Evolutionary conservation across 2,113 vertebrate genomes (phyloP), one percentile per base, ranked within the genome.

Genomic region (Amphilophus citrinellus): DNA sequence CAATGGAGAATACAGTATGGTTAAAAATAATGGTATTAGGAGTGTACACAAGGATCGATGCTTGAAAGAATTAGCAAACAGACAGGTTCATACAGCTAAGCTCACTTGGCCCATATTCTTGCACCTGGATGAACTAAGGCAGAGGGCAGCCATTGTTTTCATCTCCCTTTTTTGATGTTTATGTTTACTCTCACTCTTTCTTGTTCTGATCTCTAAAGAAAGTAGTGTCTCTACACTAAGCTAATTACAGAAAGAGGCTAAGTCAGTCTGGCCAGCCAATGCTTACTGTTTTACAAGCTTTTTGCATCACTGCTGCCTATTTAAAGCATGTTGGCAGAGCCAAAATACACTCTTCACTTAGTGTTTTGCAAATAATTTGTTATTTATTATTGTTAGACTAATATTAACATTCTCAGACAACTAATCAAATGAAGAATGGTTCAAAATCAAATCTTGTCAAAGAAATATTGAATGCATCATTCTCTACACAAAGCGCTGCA

Each of bases 211-310:
- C 77, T 80, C 88, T 79, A n/a, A 83, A 88, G 35, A 88, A 27
- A 89, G 82, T 77, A 59, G 71, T 84, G 84, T 82, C 60, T 82
- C 75, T 47, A 39, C 61, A 10, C 61, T 91, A 87, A 93, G 91
- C 90, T 87, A 85, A 93, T 95, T 94, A 95, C 66, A 75, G 80
- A 88, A 91, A 76, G 80, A 91, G 82, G 86, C 57, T 87, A 86
- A 39, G 88, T 88, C 77, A 32, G 76, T 50, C 79, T 81, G 76
- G 59, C 82, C 78, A 39, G 78, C 84, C 86, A 44, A 77, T 63
- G 77, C 88, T 44, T 10, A 11, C 30, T 50, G 79, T 56, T 84
- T 81, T 73, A 57, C 61, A 47, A 73, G 39, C 77, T 3, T 47
- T 47, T 63, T 82, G 42, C 9, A 17, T 80, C 57, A 15, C 27